Evolutionary conservation across 23 tunicate species (phyloP).

Genomic region (Ascidia mentula): DNA sequence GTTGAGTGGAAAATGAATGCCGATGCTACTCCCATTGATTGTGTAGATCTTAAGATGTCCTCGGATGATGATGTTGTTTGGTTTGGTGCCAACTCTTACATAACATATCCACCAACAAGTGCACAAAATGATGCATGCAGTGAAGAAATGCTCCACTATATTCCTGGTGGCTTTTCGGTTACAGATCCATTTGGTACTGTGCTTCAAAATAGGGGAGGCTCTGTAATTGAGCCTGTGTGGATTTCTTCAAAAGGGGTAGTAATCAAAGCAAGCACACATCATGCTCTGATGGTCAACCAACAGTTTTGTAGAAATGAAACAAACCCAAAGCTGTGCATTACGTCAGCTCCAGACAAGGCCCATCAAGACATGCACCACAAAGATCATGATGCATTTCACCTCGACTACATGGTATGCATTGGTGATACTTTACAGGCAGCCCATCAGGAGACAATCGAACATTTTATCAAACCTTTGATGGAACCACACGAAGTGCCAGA

Average conservation of each 20-base stretch:
- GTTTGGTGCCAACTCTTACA: conserved; percentile 42
- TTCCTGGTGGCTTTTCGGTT: conserved; percentile 35
- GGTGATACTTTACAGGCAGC: conserved; percentile 26
- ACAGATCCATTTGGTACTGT: conserved; percentile 13
- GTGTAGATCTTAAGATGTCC: conserved; percentile 15
- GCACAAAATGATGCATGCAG: not conserved
- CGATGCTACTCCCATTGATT: conserved; percentile 6
- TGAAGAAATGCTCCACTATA: conserved; percentile 24
- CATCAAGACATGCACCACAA: conserved; percentile 26
- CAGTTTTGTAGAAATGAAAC: conserved; percentile 4
- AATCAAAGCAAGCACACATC: conserved; percentile 40
- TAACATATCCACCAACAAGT: not conserved
- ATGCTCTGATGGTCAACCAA: conserved; percentile 24
- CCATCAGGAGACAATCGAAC: conserved; percentile 11
- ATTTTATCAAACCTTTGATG: conserved; percentile 24
- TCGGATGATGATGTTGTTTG: conserved; percentile 9
- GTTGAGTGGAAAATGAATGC: conserved; percentile 23
- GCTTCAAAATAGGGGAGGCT: conserved; percentile 36
- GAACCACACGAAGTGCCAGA: not conserved
- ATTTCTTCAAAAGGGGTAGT: conserved; percentile 43
- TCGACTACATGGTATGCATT: conserved; percentile 41
- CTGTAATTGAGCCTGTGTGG: conserved; percentile 65
- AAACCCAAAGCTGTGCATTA: conserved; percentile 36
- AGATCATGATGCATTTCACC: conserved; percentile 10
- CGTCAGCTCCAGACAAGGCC: conserved; percentile 18